Evolutionary conservation across 2,888 invertebrate genomes (phyloP).

Genomic region (Agrochola lychnidis): DNA sequence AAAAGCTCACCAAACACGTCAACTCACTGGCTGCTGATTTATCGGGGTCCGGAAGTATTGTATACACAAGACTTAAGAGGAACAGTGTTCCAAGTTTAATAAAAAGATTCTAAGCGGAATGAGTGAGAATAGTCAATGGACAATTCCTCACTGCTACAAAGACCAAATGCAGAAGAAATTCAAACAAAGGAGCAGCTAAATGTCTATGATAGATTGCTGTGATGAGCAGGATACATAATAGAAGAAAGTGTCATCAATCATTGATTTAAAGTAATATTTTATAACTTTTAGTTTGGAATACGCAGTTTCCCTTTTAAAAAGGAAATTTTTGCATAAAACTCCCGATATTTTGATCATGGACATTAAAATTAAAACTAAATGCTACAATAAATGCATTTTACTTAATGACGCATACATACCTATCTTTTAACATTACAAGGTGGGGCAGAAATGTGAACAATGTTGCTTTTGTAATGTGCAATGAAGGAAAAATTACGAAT

Average conservation of each 20-base stretch:
- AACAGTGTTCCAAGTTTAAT: too few species aligned
- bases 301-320: not conserved
- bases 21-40: too few species aligned
- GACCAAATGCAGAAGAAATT: too few species aligned
- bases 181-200: too few species aligned
- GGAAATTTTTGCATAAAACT: not conserved
- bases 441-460: not conserved
- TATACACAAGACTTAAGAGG: too few species aligned
- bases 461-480: not conserved
- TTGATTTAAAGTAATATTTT: not conserved
- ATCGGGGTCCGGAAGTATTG: too few species aligned
- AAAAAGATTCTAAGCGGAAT: too few species aligned
- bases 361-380: not conserved
- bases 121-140: too few species aligned
- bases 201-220: too few species aligned
- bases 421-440: constrained; percentile 2
- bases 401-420: not conserved
- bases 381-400: not conserved
- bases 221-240: too few species aligned
- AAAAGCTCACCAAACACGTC: too few species aligned
- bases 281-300: not conserved
- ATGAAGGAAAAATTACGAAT: not conserved
- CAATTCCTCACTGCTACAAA: too few species aligned
- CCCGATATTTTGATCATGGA: not conserved
- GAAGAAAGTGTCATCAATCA: constrained; percentile 23